These are phyloP conservation scores for Cyanocitta stelleri DNA, from an alignment of 2,113 vertebrate genomes.

Conservation along the genomic window DNA sequence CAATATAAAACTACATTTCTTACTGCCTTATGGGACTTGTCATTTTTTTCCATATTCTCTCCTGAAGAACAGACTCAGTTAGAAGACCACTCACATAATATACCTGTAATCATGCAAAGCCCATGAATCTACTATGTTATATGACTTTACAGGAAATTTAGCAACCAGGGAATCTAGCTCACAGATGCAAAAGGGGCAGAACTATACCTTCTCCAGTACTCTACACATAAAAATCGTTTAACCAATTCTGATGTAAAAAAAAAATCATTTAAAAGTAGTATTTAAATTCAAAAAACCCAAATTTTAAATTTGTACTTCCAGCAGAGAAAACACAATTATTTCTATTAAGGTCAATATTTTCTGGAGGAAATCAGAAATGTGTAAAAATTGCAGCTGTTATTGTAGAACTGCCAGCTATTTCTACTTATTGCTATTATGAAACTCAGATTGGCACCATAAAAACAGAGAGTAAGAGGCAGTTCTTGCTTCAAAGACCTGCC, in stretches of 20 bases:
- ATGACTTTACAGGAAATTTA: background rate
- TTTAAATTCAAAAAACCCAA: background rate
- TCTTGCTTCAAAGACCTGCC: background rate
- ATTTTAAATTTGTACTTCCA: background rate
- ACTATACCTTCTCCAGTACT: background rate
- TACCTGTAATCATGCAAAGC: background rate
- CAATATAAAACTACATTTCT: background rate
- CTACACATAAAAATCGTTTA: background rate
- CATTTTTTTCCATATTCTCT: background rate
- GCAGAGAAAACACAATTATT: background rate
- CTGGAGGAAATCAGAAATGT: background rate
- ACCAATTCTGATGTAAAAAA: background rate
- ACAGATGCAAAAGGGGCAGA: background rate
- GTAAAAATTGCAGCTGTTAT: background rate
- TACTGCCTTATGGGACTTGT: background rate
- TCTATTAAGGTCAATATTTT: background rate
- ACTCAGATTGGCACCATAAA: background rate
- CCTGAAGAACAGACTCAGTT: background rate
- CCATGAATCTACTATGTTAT: background rate
- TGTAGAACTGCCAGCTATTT: background rate
- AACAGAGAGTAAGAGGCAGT: background rate
- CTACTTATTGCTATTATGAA: background rate
- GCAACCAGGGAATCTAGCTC: background rate
- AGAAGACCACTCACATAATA: background rate
- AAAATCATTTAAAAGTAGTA: background rate